A percentile compares a stretch with the other conserved stretches of the same genome.
These are phyloP conservation scores for Emydoidea blandingii DNA, from an alignment of 2,797 vertebrate genomes.

Conservation along the genomic window DNA sequence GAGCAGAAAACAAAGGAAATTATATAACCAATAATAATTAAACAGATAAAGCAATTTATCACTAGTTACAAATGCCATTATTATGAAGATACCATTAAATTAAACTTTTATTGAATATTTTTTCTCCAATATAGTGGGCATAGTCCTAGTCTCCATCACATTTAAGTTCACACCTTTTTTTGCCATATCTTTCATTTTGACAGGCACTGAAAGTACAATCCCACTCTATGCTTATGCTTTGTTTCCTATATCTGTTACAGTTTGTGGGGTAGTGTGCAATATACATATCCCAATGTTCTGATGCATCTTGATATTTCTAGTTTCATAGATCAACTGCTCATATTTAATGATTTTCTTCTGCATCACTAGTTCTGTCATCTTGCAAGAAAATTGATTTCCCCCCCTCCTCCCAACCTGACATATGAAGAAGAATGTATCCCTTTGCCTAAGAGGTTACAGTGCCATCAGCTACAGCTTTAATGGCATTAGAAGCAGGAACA, in stretches of 20 bases:
- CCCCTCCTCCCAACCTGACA: not conserved
- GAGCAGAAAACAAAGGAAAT: not conserved
- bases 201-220: not conserved
- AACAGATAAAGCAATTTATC: not conserved
- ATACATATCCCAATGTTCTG: not conserved
- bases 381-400: conserved; percentile 53
- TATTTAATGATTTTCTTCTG: conserved; percentile 27
- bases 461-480: conserved; percentile 4
- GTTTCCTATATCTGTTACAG: not conserved
- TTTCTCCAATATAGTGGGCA: not conserved
- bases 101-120: not conserved
- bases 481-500: not conserved
- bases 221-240: not conserved
- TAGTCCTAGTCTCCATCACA: not conserved
- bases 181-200: not conserved
- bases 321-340: not conserved
- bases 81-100: not conserved
- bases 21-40: conserved; percentile 7
- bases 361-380: conserved; percentile 3
- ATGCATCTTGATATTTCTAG: conserved; percentile 34
- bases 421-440: conserved; percentile 21
- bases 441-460: not conserved
- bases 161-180: not conserved
- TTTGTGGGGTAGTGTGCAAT: not conserved
- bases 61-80: not conserved